Evolutionary conservation across 2,888 invertebrate species (phyloP).

Genomic region (Cordilura impudica): DNA sequence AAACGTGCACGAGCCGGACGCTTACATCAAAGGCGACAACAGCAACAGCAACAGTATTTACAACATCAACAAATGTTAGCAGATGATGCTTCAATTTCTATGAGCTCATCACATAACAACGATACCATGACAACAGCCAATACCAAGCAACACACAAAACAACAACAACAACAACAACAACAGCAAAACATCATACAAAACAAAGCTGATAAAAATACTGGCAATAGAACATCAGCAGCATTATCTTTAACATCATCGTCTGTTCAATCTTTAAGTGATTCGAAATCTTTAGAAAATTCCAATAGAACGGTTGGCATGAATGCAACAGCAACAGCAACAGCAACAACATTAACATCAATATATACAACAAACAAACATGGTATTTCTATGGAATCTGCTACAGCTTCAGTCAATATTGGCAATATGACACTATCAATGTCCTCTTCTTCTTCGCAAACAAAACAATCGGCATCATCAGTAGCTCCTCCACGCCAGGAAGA

Average conservation of each 20-base stretch:
- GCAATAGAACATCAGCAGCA: conserved; percentile 63
- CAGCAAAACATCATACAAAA: too few relatives aligned
- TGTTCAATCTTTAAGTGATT: conserved; percentile 50
- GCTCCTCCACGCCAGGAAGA: conserved; percentile 65
- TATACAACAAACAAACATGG: conserved; percentile 38
- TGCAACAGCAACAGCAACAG: conserved; percentile 62
- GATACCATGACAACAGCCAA: conserved; percentile 52
- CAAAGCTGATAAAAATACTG: conserved; percentile 50
- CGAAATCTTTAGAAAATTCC: conserved; percentile 63
- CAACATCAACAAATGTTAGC: conserved; percentile 65
- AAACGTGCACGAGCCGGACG: conserved; percentile 66
- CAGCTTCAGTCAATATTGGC: conserved; percentile 50
- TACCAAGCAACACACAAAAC: conserved; percentile 40
- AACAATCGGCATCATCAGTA: conserved; percentile 63
- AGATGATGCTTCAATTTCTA: conserved; percentile 65
- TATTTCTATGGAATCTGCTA: conserved; percentile 42
- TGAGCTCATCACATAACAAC: conserved; percentile 62
- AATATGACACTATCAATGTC: conserved; percentile 39
- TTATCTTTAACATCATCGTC: conserved; percentile 36
- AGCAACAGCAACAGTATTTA: conserved; percentile 55
- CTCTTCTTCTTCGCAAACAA: conserved; percentile 62
- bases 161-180: conserved; percentile 35
- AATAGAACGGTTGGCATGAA: conserved; percentile 70
- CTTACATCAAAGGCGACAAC: conserved; percentile 66
- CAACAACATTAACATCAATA: conserved; percentile 38